These are phyloP conservation scores for Drosophila parvula DNA, from an alignment of 1,140 invertebrate species.

Conservation along the genomic window DNA sequence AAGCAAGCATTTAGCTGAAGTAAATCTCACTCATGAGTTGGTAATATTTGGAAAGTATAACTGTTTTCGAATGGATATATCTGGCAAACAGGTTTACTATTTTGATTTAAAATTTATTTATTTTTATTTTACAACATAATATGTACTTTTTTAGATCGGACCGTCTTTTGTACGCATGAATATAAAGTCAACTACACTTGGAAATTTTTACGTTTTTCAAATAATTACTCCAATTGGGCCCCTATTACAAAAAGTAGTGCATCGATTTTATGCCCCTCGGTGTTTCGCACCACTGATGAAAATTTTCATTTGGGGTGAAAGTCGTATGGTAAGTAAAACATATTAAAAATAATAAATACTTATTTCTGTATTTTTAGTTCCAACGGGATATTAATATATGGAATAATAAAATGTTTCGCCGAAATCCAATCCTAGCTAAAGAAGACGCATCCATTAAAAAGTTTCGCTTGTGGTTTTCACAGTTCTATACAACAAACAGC, in stretches of 20 bases:
- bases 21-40: conserved; percentile 61
- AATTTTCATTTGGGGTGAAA: conserved; percentile 89
- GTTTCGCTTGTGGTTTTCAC: conserved; percentile 93
- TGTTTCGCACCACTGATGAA: conserved; percentile 88
- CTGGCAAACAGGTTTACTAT: conserved; percentile 59
- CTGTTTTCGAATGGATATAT: conserved; percentile 60
- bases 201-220: conserved; percentile 89
- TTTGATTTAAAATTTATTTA: background rate
- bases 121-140: background rate
- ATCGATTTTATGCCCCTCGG: conserved; percentile 88
- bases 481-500: conserved; percentile 94
- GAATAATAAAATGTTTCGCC: conserved; percentile 93
- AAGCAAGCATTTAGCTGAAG: conserved; percentile 66
- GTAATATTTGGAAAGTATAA: conserved; percentile 56
- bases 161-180: conserved; percentile 91
- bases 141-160: conserved; percentile 87
- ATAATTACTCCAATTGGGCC: conserved; percentile 92
- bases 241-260: conserved; percentile 90
- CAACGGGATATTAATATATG: conserved; percentile 94
- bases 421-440: conserved; percentile 89
- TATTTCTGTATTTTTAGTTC: conserved; percentile 86
- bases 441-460: conserved; percentile 90
- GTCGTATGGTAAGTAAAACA: conserved; percentile 88
- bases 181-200: conserved; percentile 86
- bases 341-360: background rate